phyloP scores from a whole-genome alignment of 1,140 invertebrate species.

The Brachionus rotundiformis region DNA sequence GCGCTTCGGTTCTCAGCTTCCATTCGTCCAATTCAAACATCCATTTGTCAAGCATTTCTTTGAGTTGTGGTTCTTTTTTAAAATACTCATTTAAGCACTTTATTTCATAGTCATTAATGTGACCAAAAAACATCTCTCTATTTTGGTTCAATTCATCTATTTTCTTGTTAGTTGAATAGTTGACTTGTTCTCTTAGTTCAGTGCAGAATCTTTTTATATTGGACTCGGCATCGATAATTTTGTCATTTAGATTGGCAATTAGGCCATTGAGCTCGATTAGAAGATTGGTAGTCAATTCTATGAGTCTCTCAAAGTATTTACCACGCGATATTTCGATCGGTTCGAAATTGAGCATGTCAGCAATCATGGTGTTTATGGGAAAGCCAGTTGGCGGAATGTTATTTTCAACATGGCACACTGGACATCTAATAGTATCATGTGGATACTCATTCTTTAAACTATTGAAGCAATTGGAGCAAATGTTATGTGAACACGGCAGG shows the following conservation, averaged over 20 bases:
- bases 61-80: background rate
- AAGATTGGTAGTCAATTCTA: background rate
- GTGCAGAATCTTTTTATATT: background rate
- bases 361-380: background rate
- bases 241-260: background rate
- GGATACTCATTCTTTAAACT: constrained; percentile 32
- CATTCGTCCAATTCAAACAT: constrained; percentile 28
- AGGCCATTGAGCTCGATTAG: background rate
- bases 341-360: background rate
- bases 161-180: constrained; percentile 27
- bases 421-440: background rate
- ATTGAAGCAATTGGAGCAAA: constrained; percentile 17
- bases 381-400: background rate
- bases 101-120: background rate
- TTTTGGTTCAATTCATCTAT: background rate
- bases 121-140: background rate
- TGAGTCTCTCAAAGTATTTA: background rate
- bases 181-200: constrained; percentile 10
- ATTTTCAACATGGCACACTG: background rate
- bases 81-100: background rate
- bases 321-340: background rate
- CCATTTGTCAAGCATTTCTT: background rate
- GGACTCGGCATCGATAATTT: background rate
- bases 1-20: background rate
- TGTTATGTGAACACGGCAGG: constrained; percentile 13